Evolutionary conservation across 1,140 invertebrate genomes (phyloP).

Genomic region (Teleogryllus occipitalis): DNA sequence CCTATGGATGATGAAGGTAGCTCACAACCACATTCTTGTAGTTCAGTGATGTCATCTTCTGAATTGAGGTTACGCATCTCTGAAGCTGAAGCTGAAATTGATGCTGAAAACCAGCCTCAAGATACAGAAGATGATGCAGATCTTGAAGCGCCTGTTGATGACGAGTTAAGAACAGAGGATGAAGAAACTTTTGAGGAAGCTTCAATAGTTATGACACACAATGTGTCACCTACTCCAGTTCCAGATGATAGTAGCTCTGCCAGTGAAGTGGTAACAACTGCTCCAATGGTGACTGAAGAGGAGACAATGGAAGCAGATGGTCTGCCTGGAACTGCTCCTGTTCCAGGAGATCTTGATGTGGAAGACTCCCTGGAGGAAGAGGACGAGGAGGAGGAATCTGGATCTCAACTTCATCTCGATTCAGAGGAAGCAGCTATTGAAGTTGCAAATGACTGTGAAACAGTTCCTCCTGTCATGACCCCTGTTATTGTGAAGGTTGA

Average conservation of each 20-base stretch:
- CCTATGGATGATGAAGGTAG: conserved; percentile 13
- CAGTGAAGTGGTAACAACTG: too few relatives aligned
- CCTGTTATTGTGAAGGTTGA: not conserved
- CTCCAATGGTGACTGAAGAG: not conserved
- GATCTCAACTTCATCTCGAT: not conserved
- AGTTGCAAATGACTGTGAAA: not conserved
- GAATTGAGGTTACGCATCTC: not conserved
- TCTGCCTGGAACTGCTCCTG: not conserved
- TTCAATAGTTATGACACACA: too few relatives aligned
- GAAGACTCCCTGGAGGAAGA: not conserved
- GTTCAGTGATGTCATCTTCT: conserved; percentile 61
- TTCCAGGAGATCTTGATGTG: not conserved
- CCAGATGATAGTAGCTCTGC: too few relatives aligned
- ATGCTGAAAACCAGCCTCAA: too few relatives aligned
- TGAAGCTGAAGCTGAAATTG: too few relatives aligned
- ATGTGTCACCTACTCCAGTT: too few relatives aligned
- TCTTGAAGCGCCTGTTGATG: too few relatives aligned
- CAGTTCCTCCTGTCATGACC: not conserved
- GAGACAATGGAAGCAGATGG: conserved; percentile 9
- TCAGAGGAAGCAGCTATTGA: not conserved
- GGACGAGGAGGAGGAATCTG: not conserved
- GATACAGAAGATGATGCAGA: too few relatives aligned
- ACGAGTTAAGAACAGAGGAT: too few relatives aligned
- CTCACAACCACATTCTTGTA: conserved; percentile 37
- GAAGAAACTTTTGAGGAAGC: too few relatives aligned